phyloP scores from a whole-genome alignment of 2,113 vertebrate species.

The Gallinago media region DNA sequence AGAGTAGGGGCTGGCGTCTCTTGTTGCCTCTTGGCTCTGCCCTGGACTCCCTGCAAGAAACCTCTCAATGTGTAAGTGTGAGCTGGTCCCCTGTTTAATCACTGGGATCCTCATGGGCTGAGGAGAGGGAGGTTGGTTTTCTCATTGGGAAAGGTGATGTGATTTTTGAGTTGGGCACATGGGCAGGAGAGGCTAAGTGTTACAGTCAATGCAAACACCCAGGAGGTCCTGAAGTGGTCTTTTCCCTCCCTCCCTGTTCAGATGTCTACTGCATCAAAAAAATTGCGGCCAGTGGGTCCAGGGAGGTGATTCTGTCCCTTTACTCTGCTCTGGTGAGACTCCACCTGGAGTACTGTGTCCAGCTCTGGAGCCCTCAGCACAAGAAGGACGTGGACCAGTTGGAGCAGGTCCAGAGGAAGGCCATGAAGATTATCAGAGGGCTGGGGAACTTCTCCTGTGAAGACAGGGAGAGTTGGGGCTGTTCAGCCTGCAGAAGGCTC shows the following conservation, averaged over 20 bases:
- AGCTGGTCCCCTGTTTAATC: background rate
- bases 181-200: background rate
- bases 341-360: background rate
- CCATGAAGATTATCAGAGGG: background rate
- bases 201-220: background rate
- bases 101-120: fast-evolving
- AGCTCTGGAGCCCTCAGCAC: background rate
- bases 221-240: background rate
- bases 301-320: background rate
- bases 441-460: background rate
- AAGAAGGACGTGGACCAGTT: background rate
- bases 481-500: background rate
- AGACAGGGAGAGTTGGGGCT: background rate
- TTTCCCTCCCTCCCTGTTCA: background rate
- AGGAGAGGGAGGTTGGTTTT: background rate
- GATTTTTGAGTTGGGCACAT: background rate
- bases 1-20: fast-evolving
- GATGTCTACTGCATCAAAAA: background rate
- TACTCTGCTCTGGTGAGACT: background rate
- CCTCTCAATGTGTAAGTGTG: fast-evolving
- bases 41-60: fast-evolving
- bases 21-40: background rate
- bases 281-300: background rate
- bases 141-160: background rate
- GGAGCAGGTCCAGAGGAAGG: background rate